Evolutionary conservation across 2,888 invertebrate species (phyloP), one percentile per base, ranked within the genome.

Genomic region (Rhyacophila evoluta): DNA sequence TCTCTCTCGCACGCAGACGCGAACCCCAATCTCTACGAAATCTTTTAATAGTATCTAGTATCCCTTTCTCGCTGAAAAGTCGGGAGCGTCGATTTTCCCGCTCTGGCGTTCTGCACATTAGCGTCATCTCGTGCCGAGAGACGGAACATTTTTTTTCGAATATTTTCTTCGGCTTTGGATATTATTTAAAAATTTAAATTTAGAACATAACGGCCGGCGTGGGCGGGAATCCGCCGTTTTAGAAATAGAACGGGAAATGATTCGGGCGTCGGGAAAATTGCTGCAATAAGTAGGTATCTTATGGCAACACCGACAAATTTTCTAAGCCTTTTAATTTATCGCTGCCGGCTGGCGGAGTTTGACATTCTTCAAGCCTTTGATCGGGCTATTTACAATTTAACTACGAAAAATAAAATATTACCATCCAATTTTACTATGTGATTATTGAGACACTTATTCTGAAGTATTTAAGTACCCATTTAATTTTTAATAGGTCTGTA

Each of bases 21-120:
- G 75, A 72, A 19, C 15, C 55, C 55, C 55, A 55, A 55, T 55
- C 55, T 55, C 75, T 75, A 67, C 88, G 88, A 89, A 89, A 89
- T 90, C 90, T 90, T 90, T 89, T 90, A 89, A 90, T 90, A 90
- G 90, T 89, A 89, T 89, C 74, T 71, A 76, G 33, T 25, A 25
- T 36, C 36, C 36, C 71, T 37, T 37, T 36, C 71, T 2, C 15
- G 71, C 71, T 71, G 71, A 25, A 69, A n/a, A 69, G 72, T 19
- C 41, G 39, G 75, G 55, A 74, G 67, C 39, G 77, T 25, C 36
- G 33, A 71, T 15, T 78, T 78, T 78, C 70, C 70, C 33, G 68
- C 28, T 33, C 67, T 55, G 28, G 68, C 72, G 10, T 68, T 12
- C 6, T 29, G 29, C 8, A 55, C 55, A 55, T 55, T 19, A 67